Evolutionary conservation across 2,113 vertebrate species (phyloP), one percentile per base, ranked within the genome.

Genomic region (Brachionichthys hirsutus): DNA sequence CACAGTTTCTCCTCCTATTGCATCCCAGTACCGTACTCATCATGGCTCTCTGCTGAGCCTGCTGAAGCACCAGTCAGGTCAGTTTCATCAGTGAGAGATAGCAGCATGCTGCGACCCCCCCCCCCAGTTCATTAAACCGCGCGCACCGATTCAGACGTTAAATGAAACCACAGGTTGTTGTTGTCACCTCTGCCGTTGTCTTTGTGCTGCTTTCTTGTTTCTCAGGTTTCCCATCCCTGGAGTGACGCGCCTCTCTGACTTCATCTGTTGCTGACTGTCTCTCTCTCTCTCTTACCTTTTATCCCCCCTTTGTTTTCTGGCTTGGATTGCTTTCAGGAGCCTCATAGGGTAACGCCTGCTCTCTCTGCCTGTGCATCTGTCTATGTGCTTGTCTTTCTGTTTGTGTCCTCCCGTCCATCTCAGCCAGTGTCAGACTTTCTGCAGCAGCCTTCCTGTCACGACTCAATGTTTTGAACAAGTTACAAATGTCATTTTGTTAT

Each of bases 261-360:
- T 69, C 79, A 65, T 75, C 68, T 82, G 78, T 86, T 51, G 64
- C 74, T 83, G 74, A 75, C 62, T 65, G 44, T 69, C 36, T 76
- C 19, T 67, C 53, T 67, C 54, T 70, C 54, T 42, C 67, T 55
- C 56, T 73, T 46, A 44, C 7, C 54, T 30, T 30, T 30, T 30
- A 30, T 43, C 47, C 59, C 52, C 15, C 43, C 45, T 62, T 68
- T 75, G 51, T 71, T 89, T 83, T 84, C 82, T 92, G 70, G 90
- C 93, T 90, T 89, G 94, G 94, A 90, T 91, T 90, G 92, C 88
- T 92, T 92, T 90, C 94, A 98, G 97, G 93, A 98, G 95, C 93
- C 93, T 98, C 80, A 94, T 94, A 94, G 95, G 97, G 97, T 98
- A 98, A 97, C 88, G 90, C 70, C 87, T 77, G 89, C 54, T 30